phyloP scores from a whole-genome alignment of 2,888 invertebrate species.

The Acanthosepion lycidas region DNA sequence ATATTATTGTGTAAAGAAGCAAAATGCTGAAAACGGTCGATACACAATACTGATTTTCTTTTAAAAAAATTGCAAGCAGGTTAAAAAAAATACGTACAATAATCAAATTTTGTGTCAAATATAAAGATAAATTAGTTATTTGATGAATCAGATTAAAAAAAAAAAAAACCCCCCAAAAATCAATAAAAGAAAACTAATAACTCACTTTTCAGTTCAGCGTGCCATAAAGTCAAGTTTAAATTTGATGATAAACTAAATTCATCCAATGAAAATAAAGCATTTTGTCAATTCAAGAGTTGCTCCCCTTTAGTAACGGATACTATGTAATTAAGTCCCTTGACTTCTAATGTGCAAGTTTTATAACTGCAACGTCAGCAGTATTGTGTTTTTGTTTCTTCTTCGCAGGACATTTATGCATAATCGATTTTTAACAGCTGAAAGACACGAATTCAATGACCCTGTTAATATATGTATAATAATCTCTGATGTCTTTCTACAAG shows the following conservation, averaged over 20 bases:
- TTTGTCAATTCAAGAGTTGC: not conserved
- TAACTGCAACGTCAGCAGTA: not conserved
- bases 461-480: not conserved
- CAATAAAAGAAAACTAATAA: not conserved
- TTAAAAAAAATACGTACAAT: too few species aligned
- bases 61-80: too few species aligned
- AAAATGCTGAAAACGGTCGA: too few species aligned
- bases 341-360: not conserved
- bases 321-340: not conserved
- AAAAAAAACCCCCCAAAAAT: too few species aligned
- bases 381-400: too few species aligned
- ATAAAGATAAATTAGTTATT: not conserved
- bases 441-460: not conserved
- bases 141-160: not conserved
- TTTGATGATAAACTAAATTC: not conserved
- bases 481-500: too few species aligned
- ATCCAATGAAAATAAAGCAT: conserved; percentile 11
- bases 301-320: not conserved
- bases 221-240: conserved; percentile 34
- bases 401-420: not conserved
- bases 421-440: not conserved
- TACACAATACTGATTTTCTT: too few species aligned
- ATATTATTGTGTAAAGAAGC: too few species aligned
- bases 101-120: too few species aligned
- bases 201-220: not conserved